Conservation (phyloP, 2,797 vertebrate species). For the Leptatherina wallacei region DNA sequence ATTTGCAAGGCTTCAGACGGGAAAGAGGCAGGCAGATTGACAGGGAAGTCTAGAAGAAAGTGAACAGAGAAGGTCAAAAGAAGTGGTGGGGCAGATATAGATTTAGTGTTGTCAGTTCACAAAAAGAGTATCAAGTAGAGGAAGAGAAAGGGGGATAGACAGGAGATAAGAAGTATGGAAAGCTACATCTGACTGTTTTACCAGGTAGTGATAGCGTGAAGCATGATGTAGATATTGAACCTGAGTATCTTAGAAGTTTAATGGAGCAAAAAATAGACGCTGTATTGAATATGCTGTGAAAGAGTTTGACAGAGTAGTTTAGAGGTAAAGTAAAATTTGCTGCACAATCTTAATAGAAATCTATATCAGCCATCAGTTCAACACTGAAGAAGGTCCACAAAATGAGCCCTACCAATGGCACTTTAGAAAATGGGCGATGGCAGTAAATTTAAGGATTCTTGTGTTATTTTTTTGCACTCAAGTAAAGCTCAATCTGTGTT, state of each 20-base stretch:
- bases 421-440: constrained; percentile 29
- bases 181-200: constrained; percentile 46
- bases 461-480: constrained; percentile 50
- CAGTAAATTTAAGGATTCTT: constrained; percentile 44
- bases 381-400: constrained; percentile 29
- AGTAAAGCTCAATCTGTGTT: constrained; percentile 36
- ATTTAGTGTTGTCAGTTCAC: constrained; percentile 57
- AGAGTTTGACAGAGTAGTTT: constrained; percentile 54
- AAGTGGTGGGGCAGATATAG: constrained; percentile 48
- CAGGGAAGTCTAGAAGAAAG: constrained; percentile 47
- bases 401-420: constrained; percentile 30
- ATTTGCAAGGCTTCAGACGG: constrained; percentile 65
- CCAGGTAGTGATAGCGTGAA: constrained; percentile 47
- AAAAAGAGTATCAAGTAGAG: constrained; percentile 48
- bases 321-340: constrained; percentile 55
- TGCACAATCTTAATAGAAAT: constrained; percentile 70
- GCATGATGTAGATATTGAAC: constrained; percentile 44
- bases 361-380: constrained; percentile 58
- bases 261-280: constrained; percentile 48
- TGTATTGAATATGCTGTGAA: constrained; percentile 45
- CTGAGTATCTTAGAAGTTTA: constrained; percentile 50
- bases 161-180: constrained; percentile 31
- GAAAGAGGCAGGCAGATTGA: constrained; percentile 53
- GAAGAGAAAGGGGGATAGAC: constrained; percentile 41
- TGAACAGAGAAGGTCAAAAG: constrained; percentile 60